Evolutionary conservation across 2,113 vertebrate genomes (phyloP), one percentile per base, ranked within the genome.

Genomic region (Clupea harengus): DNA sequence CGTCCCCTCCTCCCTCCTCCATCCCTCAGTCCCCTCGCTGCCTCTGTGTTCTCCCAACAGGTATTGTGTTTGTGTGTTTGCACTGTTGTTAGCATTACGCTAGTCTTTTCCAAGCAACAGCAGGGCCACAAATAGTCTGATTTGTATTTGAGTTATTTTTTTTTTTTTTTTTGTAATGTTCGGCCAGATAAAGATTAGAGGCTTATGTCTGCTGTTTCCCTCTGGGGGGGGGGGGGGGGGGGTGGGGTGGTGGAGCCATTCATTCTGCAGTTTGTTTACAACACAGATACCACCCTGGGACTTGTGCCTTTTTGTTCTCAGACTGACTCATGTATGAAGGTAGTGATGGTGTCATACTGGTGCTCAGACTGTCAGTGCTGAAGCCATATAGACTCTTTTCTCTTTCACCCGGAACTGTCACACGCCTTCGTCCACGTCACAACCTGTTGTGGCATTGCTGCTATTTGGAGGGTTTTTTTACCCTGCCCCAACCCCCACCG

Each of bases 21-120:
- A n/a, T n/a, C n/a, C 18, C 22, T 9, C 32, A 9, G 47, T 52
- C 49, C n/a, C n/a, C 82, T 28, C 8, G 11, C 32, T 22, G 17
- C 3, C 45, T n/a, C 57, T 1, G 25, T 47, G 50, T 60, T n/a
- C 44, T 25, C 32, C 49, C 83, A 17, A 83, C 85, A 86, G 82
- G 49, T 83, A 44, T 45, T 46, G 67, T 86, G 82, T 72, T 72
- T 72, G 4, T 64, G 22, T 72, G 64, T 72, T 72, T 32, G 64
- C 64, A 32, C 25, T 72, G 64, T 28, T 72, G 64, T 72, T 72
- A 72, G 64, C 64, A 32, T 32, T 25, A 25, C 1, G n/a, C n/a
- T 28, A 32, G n/a, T 28, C 15, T 32, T 72, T 72, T 72, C 64
- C 25, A 72, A 72, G 25, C 64, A 72, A 32, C 64, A 72, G 10